A percentile compares a stretch with the other conserved stretches of the same genome.
phyloP scores from a whole-genome alignment of 2,888 invertebrate species.

The Boloria selene region DNA sequence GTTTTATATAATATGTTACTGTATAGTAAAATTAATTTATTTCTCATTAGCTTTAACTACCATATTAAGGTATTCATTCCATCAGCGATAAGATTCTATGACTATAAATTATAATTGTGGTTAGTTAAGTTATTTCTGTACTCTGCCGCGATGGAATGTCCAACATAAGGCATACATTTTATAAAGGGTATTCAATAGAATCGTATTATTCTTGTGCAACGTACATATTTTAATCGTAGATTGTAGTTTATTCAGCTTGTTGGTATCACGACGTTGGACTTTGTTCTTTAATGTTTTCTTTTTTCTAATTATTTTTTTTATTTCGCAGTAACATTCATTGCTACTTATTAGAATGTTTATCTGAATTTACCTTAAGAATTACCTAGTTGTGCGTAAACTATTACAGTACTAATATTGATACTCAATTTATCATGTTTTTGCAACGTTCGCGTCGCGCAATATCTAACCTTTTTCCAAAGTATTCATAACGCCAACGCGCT shows the following conservation, averaged over 20 bases:
- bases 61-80: slow-evolving; percentile 37
- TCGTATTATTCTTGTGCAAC: not conserved
- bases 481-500: not conserved
- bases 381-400: too few relatives aligned
- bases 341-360: too few relatives aligned
- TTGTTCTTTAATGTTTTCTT: too few relatives aligned
- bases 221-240: not conserved
- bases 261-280: not conserved
- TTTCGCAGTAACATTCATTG: too few relatives aligned
- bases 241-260: not conserved
- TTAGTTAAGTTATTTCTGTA: slow-evolving; percentile 38
- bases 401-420: too few relatives aligned
- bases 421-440: too few relatives aligned
- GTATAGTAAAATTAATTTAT: slow-evolving; percentile 19
- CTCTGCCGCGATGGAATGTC: slow-evolving; percentile 26
- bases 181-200: not conserved
- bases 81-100: slow-evolving; percentile 53
- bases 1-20: not conserved
- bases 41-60: slow-evolving; percentile 47
- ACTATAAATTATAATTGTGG: slow-evolving; percentile 48
- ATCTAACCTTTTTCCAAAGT: slow-evolving; percentile 6
- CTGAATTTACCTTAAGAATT: too few relatives aligned
- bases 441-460: not conserved
- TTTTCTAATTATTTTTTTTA: too few relatives aligned
- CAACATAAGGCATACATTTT: slow-evolving; percentile 9